Evolutionary conservation across 2,888 invertebrate genomes (phyloP), one percentile per base, ranked within the genome.

Genomic region (Rhaphigaster nebulosa): DNA sequence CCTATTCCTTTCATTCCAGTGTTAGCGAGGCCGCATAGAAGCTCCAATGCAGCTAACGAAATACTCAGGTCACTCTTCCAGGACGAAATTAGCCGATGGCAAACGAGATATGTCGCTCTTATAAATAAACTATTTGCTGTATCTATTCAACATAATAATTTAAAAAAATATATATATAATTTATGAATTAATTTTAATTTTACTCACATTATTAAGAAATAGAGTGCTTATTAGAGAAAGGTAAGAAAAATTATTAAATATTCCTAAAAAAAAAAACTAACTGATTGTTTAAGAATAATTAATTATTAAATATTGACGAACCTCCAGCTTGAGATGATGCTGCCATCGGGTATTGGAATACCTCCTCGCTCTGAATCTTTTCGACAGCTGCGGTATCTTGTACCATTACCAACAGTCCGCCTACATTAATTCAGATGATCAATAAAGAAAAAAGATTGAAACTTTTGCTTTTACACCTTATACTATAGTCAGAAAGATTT

Each of bases 11-110:
- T 96, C 91, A 98, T 97, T 93, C 97, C 96, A n/a, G 98, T 95
- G 93, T 98, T 96, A 38, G 98, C 98, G 90, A 99, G 95, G 18
- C 98, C 98, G 13, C 97, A 97, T 0, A 99, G 95, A 90, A 99
- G 95, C 94, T 99, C 99, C 92, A 99, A 94, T 0, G 99, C 99
- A 0, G 99, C 98, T 91, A 99, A 94, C 0, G 98, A 98, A 70
- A 98, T 97, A 93, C 98, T 98, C 91, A 99, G 94, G 94, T 99
- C 99, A 0, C 97, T 97, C 94, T 98, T 99, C 99, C 99, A 99
- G 0, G 98, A 97, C 0, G 98, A 98, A 93, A 98, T 98, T 91
- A 99, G 95, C 41, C 98, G 96, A 94, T 98, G 98, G 93, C 98
- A 99, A 65, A 99, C 98, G 93, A 99, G 95, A 93, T 98, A 98